Conservation (phyloP, 2,888 invertebrate genomes). For the Dyspetes luteomarginatus region DNA sequence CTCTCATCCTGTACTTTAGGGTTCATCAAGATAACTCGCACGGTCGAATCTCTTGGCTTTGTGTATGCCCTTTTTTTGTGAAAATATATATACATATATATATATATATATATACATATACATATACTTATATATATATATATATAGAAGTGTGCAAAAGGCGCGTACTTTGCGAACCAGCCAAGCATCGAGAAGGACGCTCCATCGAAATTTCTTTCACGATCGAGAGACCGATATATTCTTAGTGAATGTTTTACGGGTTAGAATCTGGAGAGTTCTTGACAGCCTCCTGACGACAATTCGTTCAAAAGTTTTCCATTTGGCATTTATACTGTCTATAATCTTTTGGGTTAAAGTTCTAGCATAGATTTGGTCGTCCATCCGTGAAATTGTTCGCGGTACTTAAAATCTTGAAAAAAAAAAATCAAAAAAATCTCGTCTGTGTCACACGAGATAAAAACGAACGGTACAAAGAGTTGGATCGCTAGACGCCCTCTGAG, state of each 20-base stretch:
- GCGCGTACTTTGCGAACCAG: conserved; percentile 40
- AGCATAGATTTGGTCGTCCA: conserved; percentile 16
- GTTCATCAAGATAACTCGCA: conserved; percentile 80
- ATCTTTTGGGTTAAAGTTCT: neutral
- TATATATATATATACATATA: conserved; percentile 11
- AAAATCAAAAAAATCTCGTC: conserved; percentile 17
- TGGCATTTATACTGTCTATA: conserved; percentile 1
- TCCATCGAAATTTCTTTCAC: conserved; percentile 24
- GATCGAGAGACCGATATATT: conserved; percentile 20
- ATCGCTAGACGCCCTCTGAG: conserved; percentile 45
- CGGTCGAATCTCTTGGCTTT: conserved; percentile 56
- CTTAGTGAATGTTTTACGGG: conserved; percentile 31
- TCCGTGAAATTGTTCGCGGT: conserved; percentile 49
- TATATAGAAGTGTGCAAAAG: conserved; percentile 5
- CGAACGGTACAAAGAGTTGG: conserved; percentile 36
- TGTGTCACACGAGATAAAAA: conserved; percentile 25
- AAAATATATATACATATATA: neutral
- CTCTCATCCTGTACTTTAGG: conserved; percentile 75
- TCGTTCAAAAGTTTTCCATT: conserved; percentile 14
- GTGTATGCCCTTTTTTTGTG: conserved; percentile 43
- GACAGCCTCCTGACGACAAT: conserved; percentile 3
- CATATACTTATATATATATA: conserved; percentile 5
- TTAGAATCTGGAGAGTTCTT: conserved; percentile 17
- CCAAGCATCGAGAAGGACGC: conserved; percentile 35
- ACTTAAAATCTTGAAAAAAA: conserved; percentile 31